A percentile compares a stretch with the other conserved stretches of the same genome.
phyloP scores from a whole-genome alignment of 2,113 vertebrate genomes.

The Pantherophis guttatus region DNA sequence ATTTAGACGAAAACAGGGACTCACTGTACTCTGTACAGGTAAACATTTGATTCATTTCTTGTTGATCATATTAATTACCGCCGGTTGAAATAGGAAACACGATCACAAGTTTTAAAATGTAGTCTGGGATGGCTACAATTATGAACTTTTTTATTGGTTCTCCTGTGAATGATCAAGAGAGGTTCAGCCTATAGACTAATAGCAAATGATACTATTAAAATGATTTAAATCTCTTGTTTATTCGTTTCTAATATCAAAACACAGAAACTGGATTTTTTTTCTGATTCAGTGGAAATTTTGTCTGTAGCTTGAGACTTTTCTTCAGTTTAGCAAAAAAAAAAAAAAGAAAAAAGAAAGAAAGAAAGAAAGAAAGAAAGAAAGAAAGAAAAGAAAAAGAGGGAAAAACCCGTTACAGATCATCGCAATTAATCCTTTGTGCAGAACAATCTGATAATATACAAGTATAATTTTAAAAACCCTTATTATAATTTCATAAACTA shows the following conservation, averaged over 20 bases:
- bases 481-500: constrained; percentile 46
- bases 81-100: neutral
- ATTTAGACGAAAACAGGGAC: neutral
- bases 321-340: neutral
- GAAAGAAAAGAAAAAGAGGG: neutral
- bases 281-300: neutral
- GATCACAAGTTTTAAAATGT: neutral
- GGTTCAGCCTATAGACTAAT: neutral
- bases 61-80: neutral
- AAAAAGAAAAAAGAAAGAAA: no score
- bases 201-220: neutral
- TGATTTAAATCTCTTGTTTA: neutral
- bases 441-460: constrained; percentile 55
- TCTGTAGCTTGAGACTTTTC: neutral
- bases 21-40: neutral
- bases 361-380: neutral
- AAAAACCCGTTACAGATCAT: constrained; percentile 33
- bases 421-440: constrained; percentile 46
- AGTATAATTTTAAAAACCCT: constrained; percentile 48
- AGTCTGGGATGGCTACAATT: neutral
- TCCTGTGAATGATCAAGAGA: neutral
- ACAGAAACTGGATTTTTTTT: neutral
- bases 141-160: neutral
- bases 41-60: neutral
- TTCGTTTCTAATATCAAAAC: neutral